Evolutionary conservation across 2,113 vertebrate genomes (phyloP).

Genomic region (Poeciliopsis retropinna): DNA sequence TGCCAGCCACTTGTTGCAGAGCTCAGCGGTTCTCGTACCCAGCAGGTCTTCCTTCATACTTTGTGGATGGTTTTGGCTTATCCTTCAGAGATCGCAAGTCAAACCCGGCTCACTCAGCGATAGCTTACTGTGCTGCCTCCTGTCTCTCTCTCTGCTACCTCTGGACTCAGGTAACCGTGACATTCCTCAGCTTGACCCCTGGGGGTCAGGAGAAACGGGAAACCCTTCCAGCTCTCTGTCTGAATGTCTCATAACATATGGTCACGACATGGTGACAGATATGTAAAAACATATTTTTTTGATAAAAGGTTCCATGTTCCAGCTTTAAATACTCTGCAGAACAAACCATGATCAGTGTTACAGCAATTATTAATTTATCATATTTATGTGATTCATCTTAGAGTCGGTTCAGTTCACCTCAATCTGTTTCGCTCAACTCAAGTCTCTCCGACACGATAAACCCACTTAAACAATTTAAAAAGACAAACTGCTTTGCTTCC

Average conservation of each 20-base stretch:
- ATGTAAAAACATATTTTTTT: too few relatives aligned
- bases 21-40: background rate
- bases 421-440: too few relatives aligned
- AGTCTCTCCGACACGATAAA: too few relatives aligned
- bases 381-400: too few relatives aligned
- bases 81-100: background rate
- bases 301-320: background rate
- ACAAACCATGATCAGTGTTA: background rate
- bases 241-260: too few relatives aligned
- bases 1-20: background rate
- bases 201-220: slow-evolving; percentile 24
- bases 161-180: slow-evolving; percentile 59
- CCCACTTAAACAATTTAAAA: too few relatives aligned
- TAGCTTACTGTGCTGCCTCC: background rate
- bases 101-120: background rate
- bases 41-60: background rate
- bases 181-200: slow-evolving; percentile 70
- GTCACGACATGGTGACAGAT: too few relatives aligned
- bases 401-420: too few relatives aligned
- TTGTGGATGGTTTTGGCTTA: background rate
- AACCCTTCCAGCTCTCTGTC: slow-evolving; percentile 39
- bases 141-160: background rate
- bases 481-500: too few relatives aligned
- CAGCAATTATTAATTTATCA: background rate
- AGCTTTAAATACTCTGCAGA: background rate